Evolutionary conservation across 2,113 vertebrate genomes (phyloP), one percentile per base, ranked within the genome.

Genomic region (Marmota flaviventris): DNA sequence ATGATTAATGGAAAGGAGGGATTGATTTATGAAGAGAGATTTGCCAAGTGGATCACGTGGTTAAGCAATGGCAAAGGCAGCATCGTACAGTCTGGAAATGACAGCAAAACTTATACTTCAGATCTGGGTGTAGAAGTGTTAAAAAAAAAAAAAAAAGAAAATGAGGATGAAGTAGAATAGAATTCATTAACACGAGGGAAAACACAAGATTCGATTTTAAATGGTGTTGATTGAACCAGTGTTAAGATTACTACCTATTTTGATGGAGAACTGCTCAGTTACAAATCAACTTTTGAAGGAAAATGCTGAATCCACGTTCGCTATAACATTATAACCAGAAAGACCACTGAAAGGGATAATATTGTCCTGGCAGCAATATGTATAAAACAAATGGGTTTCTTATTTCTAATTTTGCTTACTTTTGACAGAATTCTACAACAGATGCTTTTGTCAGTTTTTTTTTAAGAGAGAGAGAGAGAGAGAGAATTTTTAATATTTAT

Each of bases 1-100:
- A 93, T 97, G 86, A 95, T 94, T 91, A 96, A 87, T 93, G 96
- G 67, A 77, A 95, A n/a, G 13, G 37, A 94, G 75, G 65, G n/a
- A 63, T 58, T 92, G 79, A 92, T 69, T 97, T 97, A 96, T 92
- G 79, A 95, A 61, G 73, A 56, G 94, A 89, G 86, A 94, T 89
- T 95, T 93, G 73, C 89, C 65, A 42, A 87, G 27, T 77, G 22
- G 48, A 56, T 85, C 20, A 6, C 56, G 69, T 61, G 37, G 51
- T 70, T 94, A 89, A 92, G 53, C 0, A 2, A 75, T 63, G 65
- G 65, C 86, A 61, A 85, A 94, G 79, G 79, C 58, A 87, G 75
- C 51, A 29, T 25, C 45, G 22, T 61, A 65, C 17, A 56, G 32
- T 79, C 63, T 76, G 25, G 76, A 89, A 93, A 87, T 82, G 87